Conservation (phyloP, 2,113 vertebrate genomes). For the Cyanistes caeruleus region DNA sequence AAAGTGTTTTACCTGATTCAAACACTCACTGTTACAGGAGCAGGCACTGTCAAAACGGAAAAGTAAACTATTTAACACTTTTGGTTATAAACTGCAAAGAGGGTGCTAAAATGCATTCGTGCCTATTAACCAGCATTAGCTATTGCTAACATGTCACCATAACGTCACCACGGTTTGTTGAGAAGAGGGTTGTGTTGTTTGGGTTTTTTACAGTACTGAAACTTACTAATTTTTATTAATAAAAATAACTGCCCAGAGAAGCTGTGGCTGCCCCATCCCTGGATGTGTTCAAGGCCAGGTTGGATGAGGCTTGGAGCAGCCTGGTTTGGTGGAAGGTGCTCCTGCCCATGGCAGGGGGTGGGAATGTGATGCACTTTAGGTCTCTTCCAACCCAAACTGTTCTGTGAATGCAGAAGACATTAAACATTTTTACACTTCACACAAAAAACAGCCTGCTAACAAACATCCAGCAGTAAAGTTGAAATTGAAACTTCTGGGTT, state of each 20-base stretch:
- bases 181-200: neutral
- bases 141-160: neutral
- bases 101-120: neutral
- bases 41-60: neutral
- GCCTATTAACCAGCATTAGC: neutral
- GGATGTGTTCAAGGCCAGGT: neutral
- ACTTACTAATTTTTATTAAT: neutral
- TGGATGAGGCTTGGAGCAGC: rapidly evolving
- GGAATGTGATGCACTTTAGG: neutral
- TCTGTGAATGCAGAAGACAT: neutral
- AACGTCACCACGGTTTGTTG: neutral
- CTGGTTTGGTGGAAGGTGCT: neutral
- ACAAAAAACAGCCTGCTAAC: neutral
- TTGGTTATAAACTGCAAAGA: neutral
- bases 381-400: neutral
- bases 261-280: neutral
- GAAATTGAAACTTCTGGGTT: neutral
- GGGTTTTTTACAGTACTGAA: neutral
- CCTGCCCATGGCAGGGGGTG: neutral
- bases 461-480: neutral
- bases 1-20: neutral
- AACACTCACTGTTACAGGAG: neutral
- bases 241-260: neutral
- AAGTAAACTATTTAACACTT: neutral
- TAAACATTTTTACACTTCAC: neutral